Base-by-base conservation (phyloP, 2,888 invertebrate species). In the Drosophila helvetica region DNA sequence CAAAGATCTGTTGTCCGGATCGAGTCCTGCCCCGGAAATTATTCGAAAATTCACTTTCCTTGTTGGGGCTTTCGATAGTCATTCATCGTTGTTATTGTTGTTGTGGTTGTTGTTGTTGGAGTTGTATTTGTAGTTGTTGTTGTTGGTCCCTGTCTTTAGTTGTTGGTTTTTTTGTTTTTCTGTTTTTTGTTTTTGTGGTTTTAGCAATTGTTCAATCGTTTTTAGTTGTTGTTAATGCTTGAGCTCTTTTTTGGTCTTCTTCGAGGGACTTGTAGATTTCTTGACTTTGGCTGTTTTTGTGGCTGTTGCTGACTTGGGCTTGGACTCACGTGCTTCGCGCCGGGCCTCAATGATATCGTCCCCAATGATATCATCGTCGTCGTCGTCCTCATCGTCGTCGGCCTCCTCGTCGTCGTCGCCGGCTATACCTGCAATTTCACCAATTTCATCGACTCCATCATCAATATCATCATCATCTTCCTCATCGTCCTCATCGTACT, bases 311-410 rank as follows among this genome's bases (percentile, higher is more conserved):
- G 94, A 94, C 95, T 95, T 96, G 90, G 96, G 96, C 96, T 96
- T 96, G 90, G 96, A 96, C 96, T 96, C 96, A 96, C 96, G 96
- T 96, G 96, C 94, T 90, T 90, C 86, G 93, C 93, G 93, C 92
- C 94, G 94, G 87, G 95, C 94, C 92, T 94, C 94, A 90, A 94
- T 93, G 90, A 94, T 93, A 89, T 93, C 93, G 62, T 93, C 93
- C 69, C 92, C 94, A 89, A 94, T 93, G 92, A 96, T 94, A 85
- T 94, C 94, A 88, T 95, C 94, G 72, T 95, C 95, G 81, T 95
- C 94, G 72, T 94, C 95, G 75, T 92, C 92, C 25, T 94, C 95
- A 33, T 95, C 95, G 46, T 93, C 94, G 51, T 94, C 95, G 22
- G 94, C 94, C 74, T 90, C 91, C 46, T 95, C 95, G 55, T 94